These are phyloP conservation scores for Phoebastria nigripes DNA, from an alignment of 2,797 vertebrate species.

Conservation along the genomic window DNA sequence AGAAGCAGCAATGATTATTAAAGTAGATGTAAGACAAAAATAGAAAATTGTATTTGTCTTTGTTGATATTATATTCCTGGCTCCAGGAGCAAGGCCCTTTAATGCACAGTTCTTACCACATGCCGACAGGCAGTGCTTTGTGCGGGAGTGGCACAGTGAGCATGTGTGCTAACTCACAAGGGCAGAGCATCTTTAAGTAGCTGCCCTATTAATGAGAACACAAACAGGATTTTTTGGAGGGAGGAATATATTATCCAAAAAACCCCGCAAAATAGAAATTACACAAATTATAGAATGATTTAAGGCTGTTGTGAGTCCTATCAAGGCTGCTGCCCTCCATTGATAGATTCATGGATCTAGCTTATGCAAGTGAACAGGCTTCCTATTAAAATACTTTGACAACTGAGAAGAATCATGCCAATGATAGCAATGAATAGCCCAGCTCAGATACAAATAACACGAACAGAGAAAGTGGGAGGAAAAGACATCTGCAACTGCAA, in stretches of 20 bases:
- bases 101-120: neutral
- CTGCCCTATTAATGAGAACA: neutral
- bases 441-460: neutral
- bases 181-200: neutral
- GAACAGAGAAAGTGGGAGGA: neutral
- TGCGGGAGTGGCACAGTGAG: neutral
- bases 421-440: neutral
- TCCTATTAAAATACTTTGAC: neutral
- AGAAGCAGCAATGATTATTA: neutral
- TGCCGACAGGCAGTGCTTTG: fast-evolving
- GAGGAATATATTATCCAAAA: neutral
- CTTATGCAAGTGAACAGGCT: neutral
- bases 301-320: neutral
- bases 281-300: neutral
- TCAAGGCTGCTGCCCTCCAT: neutral
- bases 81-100: neutral
- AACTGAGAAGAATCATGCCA: neutral
- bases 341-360: neutral
- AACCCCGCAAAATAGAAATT: neutral
- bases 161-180: neutral
- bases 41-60: neutral
- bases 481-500: neutral
- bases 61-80: neutral
- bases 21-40: neutral
- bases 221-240: neutral